Base-by-base conservation (phyloP, 2,888 invertebrate species). In the Nysson spinosus region DNA sequence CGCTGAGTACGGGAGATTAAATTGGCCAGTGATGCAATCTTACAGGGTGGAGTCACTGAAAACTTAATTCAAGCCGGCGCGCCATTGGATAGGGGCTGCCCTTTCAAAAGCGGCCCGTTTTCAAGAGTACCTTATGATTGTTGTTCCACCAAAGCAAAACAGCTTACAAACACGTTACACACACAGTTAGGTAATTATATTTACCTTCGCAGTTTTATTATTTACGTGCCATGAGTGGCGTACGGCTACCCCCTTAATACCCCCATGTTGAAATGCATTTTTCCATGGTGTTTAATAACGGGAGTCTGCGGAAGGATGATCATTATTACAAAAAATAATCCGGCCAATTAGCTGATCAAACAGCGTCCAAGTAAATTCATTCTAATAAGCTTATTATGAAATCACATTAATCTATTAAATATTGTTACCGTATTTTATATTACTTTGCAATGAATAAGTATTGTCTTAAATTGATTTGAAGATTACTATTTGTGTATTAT, bases 151-250 rank as follows among this genome's bases (percentile, higher is more conserved):
- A 46, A 30, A 22, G 34, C 42, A 32, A 51, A 37, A 42, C 52
- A 60, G 70, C 78, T 78, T 75, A 77, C 82, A 83, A 82, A 83
- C 83, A 81, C 75, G 72, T 80, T 81, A 74, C 77, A 80, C 72
- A 74, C 62, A 69, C 72, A 51, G 66, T 72, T 75, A 73, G 79
- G 80, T 86, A 87, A 87, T 87, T 86, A 86, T 87, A 87, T 87
- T 87, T 86, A 84, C 85, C 82, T 82, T 82, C 72, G 75, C 75
- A 72, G 69, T 79, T 87, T 84, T 85, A 86, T 87, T 87, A 87
- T 86, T 86, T 80, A 86, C 78, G 70, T 37, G 16, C 30, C 43
- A 35, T 37, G 50, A 16, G 47, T 24, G 65, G 42, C 12, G n/a
- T n/a, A n/a, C n/a, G 19, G n/a, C 14, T 14, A 5, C 11, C 14